Percentiles rank a stretch among this genome's conserved stretches.
Conservation (phyloP, 2,797 vertebrate genomes). For the Eidolon dupreanum region DNA sequence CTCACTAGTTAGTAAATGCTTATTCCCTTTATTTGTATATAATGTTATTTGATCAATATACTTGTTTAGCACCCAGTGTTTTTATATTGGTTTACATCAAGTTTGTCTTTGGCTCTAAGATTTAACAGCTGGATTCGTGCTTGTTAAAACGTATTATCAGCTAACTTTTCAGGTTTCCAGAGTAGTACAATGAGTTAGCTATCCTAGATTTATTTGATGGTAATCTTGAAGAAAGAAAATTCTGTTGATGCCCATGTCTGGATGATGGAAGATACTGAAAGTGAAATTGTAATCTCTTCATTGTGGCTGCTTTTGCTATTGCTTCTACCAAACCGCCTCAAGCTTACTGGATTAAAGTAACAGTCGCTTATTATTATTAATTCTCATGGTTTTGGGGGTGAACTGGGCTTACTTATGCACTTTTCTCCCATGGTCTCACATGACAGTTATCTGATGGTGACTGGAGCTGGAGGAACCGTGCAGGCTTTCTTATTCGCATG, state of each 20-base stretch:
- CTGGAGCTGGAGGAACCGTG: background rate
- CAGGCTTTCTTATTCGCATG: background rate
- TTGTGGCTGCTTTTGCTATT: background rate
- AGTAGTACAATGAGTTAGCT: background rate
- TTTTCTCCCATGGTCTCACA: background rate
- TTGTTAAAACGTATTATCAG: background rate
- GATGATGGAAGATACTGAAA: background rate
- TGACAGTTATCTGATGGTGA: background rate
- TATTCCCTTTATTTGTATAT: background rate
- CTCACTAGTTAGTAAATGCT: background rate
- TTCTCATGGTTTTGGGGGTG: background rate
- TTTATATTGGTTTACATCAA: background rate
- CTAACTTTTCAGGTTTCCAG: background rate
- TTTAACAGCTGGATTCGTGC: background rate
- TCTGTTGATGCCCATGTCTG: background rate
- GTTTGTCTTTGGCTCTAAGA: background rate
- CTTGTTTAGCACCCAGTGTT: background rate
- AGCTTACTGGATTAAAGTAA: background rate
- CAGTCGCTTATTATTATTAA: background rate
- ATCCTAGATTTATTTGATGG: background rate
- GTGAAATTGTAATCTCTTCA: background rate
- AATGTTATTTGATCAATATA: background rate
- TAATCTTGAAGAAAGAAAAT: slow-evolving; percentile 26
- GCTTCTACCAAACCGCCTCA: background rate
- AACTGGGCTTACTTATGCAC: background rate